Percentiles rank a stretch among this genome's conserved stretches.
These are phyloP conservation scores for Maniola hyperantus DNA, from an alignment of 2,888 invertebrate genomes.

Conservation along the genomic window DNA sequence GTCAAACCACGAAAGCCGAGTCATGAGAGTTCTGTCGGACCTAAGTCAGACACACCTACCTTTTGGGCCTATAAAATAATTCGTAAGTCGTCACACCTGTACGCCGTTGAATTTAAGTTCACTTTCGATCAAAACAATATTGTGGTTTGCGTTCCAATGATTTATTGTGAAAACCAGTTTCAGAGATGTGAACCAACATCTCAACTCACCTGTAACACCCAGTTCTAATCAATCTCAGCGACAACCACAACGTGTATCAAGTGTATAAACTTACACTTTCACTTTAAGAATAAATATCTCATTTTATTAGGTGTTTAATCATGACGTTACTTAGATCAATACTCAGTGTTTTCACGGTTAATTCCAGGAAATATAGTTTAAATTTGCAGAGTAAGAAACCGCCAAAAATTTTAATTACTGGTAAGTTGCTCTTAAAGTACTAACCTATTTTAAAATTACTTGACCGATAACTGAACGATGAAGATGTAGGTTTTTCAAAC, in stretches of 20 bases:
- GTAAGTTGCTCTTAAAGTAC: conserved; percentile 55
- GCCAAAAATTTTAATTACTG: conserved; percentile 83
- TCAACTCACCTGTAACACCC: conserved; percentile 40
- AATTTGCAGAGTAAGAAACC: conserved; percentile 53
- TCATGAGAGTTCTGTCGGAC: no score
- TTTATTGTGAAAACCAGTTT: conserved; percentile 55
- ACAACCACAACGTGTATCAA: conserved; percentile 58
- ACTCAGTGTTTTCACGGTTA: conserved; percentile 49
- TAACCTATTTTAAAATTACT: no score
- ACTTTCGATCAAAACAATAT: conserved; percentile 42
- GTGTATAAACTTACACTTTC: conserved; percentile 15
- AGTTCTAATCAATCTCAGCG: conserved; percentile 59
- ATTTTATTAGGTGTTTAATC: conserved; percentile 1
- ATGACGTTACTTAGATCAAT: conserved; percentile 63
- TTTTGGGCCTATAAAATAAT: conserved; percentile 39
- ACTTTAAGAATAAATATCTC: background rate
- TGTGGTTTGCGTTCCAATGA: background rate
- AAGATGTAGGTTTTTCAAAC: no score
- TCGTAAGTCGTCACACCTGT: conserved; percentile 25
- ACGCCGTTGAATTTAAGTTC: conserved; percentile 45
- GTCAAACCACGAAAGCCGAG: conserved; percentile 21
- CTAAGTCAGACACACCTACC: conserved; percentile 62
- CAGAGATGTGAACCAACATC: conserved; percentile 50
- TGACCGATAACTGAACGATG: no score
- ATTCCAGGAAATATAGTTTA: conserved; percentile 59